Evolutionary conservation across 2,888 invertebrate species (phyloP), one percentile per base, ranked within the genome.

Genomic region (Epinotia nisella): DNA sequence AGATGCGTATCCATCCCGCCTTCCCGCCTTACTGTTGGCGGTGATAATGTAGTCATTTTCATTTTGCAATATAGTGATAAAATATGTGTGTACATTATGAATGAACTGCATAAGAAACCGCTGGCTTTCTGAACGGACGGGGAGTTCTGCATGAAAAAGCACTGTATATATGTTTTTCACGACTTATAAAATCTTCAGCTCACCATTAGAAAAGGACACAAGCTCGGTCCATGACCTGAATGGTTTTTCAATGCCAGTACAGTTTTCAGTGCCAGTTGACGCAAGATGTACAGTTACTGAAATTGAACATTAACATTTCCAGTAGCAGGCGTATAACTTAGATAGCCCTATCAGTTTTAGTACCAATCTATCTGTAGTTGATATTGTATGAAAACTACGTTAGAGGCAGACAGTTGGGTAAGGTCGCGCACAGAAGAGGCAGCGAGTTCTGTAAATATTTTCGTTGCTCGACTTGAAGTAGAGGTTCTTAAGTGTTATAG

Each of bases 371-470:
- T 53, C 15, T 68, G 49, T 19, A 24, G 21, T 24, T 29, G 55
- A 60, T n/a, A 67, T 62, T 56, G 39, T 67, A 45, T 49, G 15
- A 21, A 56, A 49, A 59, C 45, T 68, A 49, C 58, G 49, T 59
- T 56, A n/a, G 15, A 55, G n/a, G 55, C 60, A 56, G 53, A 53
- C 49, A 61, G 68, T 72, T 72, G 67, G 56, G 68, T 72, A 51
- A 72, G 72, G 72, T 72, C 72, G 68, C 68, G 72, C 61, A 68
- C 67, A 55, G 55, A 35, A 61, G 49, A 62, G 11, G 21, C 39
- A 55, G 61, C 55, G 35, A 29, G 55, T 41, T 61, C 49, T 49
- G 61, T 56, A 35, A 53, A 65, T 65, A 70, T 70, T 56, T 56
- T 70, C 45, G 19, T 62, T 56, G 45, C 53, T 35, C 55, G 19